A percentile compares a stretch with the other conserved stretches of the same genome.
phyloP scores from a whole-genome alignment of 2,888 invertebrate genomes.

The Nectonema munidae region DNA sequence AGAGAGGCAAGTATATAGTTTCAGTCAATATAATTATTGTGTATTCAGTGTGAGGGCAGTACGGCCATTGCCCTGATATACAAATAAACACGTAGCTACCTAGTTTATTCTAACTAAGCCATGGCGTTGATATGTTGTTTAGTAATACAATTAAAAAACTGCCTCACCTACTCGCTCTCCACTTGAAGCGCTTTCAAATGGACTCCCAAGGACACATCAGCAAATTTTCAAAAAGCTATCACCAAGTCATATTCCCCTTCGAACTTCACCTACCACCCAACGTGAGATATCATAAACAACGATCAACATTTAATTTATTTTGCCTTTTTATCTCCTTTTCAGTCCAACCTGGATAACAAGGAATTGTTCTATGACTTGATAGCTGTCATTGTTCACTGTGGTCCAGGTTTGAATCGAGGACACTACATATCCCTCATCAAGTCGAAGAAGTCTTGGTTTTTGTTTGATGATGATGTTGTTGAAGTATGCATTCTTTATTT shows the following conservation, averaged over 20 bases:
- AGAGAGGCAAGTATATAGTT: too few relatives aligned
- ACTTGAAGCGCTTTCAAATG: conserved; percentile 44
- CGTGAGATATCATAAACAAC: conserved; percentile 30
- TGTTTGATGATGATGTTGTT: conserved; percentile 98
- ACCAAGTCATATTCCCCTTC: conserved; percentile 86
- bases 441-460: conserved; percentile 89
- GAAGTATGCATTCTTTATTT: conserved; percentile 39
- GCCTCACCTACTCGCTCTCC: conserved; percentile 79
- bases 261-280: conserved; percentile 87
- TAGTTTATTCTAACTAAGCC: too few relatives aligned
- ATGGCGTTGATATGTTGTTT: too few relatives aligned
- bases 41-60: too few relatives aligned
- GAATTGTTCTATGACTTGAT: conserved; percentile 90
- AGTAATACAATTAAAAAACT: conserved; percentile 91
- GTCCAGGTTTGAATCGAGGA: conserved; percentile 88
- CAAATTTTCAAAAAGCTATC: conserved; percentile 89
- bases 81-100: too few relatives aligned
- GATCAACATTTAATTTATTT: neutral
- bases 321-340: conserved; percentile 10
- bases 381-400: conserved; percentile 96
- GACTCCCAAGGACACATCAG: conserved; percentile 95
- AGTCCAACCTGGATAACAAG: conserved; percentile 59
- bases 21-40: too few relatives aligned
- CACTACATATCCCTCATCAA: conserved; percentile 99
- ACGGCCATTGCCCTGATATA: too few relatives aligned